Evolutionary conservation across 1,140 invertebrate species (phyloP).

Genomic region (Halictus rubicundus): DNA sequence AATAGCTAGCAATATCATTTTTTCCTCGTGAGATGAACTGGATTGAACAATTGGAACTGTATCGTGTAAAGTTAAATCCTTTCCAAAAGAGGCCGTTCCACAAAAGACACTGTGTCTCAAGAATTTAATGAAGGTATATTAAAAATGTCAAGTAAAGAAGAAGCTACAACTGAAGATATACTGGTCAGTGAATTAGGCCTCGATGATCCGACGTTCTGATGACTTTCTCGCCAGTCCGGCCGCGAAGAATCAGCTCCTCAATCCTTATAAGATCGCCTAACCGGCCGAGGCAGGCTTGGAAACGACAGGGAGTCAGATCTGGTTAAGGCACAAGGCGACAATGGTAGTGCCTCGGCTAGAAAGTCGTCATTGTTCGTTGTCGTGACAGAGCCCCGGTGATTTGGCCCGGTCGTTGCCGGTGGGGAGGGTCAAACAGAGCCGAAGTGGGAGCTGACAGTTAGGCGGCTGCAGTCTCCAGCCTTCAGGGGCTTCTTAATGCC

Average conservation of each 20-base stretch:
- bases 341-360: slow-evolving; percentile 40
- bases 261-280: slow-evolving; percentile 72
- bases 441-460: slow-evolving; percentile 69
- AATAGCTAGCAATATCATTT: no score
- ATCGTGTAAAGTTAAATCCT: no score
- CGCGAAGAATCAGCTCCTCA: slow-evolving; percentile 54
- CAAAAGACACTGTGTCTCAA: no score
- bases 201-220: slow-evolving; percentile 3
- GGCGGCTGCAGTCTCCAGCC: slow-evolving; percentile 71
- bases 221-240: slow-evolving; percentile 12
- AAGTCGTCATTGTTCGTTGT: slow-evolving; percentile 41
- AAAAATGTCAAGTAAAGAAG: no score
- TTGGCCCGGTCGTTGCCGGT: slow-evolving; percentile 32
- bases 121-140: no score
- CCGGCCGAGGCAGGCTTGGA: slow-evolving; percentile 16
- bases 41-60: no score
- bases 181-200: slow-evolving; percentile 2
- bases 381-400: slow-evolving; percentile 23
- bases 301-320: slow-evolving; percentile 68
- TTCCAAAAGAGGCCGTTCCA: no score
- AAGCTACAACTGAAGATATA: not conserved
- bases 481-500: slow-evolving; percentile 77
- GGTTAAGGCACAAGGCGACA: slow-evolving; percentile 66
- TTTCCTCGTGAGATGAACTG: no score
- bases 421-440: slow-evolving; percentile 66